Evolutionary conservation across 1,140 invertebrate species (phyloP).

Genomic region (Drosophila teissieri): DNA sequence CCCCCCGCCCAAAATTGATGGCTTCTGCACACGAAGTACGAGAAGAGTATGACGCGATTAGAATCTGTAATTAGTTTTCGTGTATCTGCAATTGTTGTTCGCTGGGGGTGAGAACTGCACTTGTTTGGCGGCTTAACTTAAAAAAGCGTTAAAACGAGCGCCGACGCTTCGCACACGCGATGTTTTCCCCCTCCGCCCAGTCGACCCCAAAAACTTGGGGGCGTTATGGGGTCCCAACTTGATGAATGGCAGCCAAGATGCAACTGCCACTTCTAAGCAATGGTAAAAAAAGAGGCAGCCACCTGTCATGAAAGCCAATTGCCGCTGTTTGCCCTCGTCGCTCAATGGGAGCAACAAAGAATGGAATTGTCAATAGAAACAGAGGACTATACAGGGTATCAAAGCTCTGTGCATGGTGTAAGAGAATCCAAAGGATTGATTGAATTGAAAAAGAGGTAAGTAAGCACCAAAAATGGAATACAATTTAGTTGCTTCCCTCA

Average conservation of each 20-base stretch:
- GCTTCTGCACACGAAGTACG: slow-evolving; percentile 65
- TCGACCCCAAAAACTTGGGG: slow-evolving; percentile 32
- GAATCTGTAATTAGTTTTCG: slow-evolving; percentile 84
- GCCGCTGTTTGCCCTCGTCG: slow-evolving; percentile 45
- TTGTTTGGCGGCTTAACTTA: slow-evolving; percentile 81
- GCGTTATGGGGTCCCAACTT: slow-evolving; percentile 43
- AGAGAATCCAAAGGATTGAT: too few relatives aligned
- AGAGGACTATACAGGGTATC: background rate
- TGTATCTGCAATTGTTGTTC: slow-evolving; percentile 81
- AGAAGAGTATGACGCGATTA: slow-evolving; percentile 79
- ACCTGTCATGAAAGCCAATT: slow-evolving; percentile 61
- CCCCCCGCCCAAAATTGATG: slow-evolving; percentile 71
- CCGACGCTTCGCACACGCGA: slow-evolving; percentile 68
- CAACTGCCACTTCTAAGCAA: slow-evolving; percentile 22
- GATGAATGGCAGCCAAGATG: slow-evolving; percentile 66
- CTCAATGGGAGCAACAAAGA: slow-evolving; percentile 28
- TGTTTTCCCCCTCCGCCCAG: slow-evolving; percentile 22
- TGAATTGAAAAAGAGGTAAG: too few relatives aligned
- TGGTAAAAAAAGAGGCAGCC: slow-evolving; percentile 35
- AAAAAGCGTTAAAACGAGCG: slow-evolving; percentile 83
- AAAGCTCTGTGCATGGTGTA: too few relatives aligned
- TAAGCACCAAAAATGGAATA: too few relatives aligned
- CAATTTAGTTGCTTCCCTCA: too few relatives aligned
- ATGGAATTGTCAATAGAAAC: slow-evolving; percentile 46
- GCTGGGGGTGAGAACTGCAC: slow-evolving; percentile 71